Evolutionary conservation across 2,113 vertebrate genomes (phyloP).

Genomic region (Antigone vipio): DNA sequence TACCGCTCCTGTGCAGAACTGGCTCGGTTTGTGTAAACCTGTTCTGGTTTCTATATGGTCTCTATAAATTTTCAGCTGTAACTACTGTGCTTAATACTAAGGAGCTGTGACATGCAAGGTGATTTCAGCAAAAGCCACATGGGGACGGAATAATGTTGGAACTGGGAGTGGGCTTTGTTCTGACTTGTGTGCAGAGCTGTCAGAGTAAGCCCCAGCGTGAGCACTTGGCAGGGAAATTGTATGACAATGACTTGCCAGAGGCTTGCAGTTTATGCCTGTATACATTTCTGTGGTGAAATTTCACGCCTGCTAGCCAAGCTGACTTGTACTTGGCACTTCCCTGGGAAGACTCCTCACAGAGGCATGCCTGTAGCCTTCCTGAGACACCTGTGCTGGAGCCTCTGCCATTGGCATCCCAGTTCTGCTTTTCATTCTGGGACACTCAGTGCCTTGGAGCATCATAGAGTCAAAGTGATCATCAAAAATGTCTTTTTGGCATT

Average conservation of each 20-base stretch:
- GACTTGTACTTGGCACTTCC: background rate
- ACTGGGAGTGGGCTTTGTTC: background rate
- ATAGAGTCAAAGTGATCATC: background rate
- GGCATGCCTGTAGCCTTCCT: background rate
- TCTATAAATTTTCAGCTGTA: background rate
- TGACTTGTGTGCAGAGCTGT: background rate
- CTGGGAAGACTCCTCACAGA: background rate
- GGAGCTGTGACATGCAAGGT: background rate
- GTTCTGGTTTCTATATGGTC: background rate
- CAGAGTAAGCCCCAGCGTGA: background rate
- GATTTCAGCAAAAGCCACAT: background rate
- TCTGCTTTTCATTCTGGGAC: background rate
- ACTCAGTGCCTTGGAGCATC: background rate
- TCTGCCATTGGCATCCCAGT: background rate
- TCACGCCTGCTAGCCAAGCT: background rate
- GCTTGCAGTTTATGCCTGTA: background rate
- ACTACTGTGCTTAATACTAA: background rate
- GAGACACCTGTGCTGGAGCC: background rate
- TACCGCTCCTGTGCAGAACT: background rate
- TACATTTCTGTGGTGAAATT: slow-evolving; percentile 3
- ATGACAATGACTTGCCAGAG: background rate
- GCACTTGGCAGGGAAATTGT: background rate
- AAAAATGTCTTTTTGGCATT: background rate
- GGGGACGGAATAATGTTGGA: background rate
- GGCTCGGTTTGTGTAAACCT: background rate